A percentile compares a stretch with the other conserved stretches of the same genome.
Evolutionary conservation across 2,888 invertebrate genomes (phyloP).

Genomic region (Trissolcus japonicus): DNA sequence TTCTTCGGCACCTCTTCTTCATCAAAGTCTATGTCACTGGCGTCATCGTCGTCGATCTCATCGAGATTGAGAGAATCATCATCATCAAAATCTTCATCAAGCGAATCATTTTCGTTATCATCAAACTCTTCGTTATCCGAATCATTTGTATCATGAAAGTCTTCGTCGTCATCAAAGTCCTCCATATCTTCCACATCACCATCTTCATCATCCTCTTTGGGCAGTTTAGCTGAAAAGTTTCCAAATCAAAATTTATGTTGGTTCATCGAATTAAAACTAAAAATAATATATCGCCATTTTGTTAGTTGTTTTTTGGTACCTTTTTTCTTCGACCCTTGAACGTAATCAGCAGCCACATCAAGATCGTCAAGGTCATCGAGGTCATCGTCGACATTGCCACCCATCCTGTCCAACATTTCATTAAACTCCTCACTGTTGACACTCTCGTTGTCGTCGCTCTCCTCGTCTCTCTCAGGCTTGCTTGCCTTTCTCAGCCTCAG

Average conservation of each 20-base stretch:
- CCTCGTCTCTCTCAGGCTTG: slow-evolving; percentile 60
- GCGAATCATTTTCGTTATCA: no score
- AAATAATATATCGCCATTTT: not conserved
- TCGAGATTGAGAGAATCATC: slow-evolving; percentile 30
- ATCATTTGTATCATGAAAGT: slow-evolving; percentile 66
- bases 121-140: slow-evolving; percentile 66
- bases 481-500: slow-evolving; percentile 55
- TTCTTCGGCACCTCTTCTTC: slow-evolving; percentile 63
- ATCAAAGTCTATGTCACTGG: slow-evolving; percentile 75
- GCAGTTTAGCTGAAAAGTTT: slow-evolving; percentile 41
- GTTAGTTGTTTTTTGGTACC: slow-evolving; percentile 39
- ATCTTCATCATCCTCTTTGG: slow-evolving; percentile 58
- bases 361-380: slow-evolving; percentile 79
- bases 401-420: slow-evolving; percentile 77
- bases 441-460: slow-evolving; percentile 76
- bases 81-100: slow-evolving; percentile 64
- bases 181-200: slow-evolving; percentile 66
- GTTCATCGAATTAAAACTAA: slow-evolving; percentile 32
- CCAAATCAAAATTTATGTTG: not conserved
- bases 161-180: slow-evolving; percentile 53
- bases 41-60: slow-evolving; percentile 74
- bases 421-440: slow-evolving; percentile 78
- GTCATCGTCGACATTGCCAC: slow-evolving; percentile 51
- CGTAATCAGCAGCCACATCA: slow-evolving; percentile 77
- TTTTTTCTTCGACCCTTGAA: slow-evolving; percentile 68